These are phyloP conservation scores for Nemoura dubitans DNA, from an alignment of 2,888 invertebrate species.

Conservation along the genomic window DNA sequence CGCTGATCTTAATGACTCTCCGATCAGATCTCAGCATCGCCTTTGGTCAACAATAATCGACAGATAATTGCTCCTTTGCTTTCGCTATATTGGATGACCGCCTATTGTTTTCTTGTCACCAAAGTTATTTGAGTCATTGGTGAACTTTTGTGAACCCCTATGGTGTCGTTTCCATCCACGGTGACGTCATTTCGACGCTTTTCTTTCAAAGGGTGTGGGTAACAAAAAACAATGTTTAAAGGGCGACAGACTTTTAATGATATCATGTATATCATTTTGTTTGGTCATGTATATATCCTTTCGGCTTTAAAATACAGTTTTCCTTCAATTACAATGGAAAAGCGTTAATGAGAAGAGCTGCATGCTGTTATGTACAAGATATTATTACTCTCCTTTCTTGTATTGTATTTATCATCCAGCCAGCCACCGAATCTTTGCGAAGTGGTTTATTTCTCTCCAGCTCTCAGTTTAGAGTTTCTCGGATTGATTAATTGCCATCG, in stretches of 20 bases:
- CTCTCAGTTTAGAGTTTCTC: neutral
- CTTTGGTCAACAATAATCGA: neutral
- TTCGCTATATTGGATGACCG: neutral
- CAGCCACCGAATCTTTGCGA: neutral
- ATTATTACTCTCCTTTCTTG: neutral
- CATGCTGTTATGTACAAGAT: neutral
- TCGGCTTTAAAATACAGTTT: neutral
- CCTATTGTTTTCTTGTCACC: neutral
- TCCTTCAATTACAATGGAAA: neutral
- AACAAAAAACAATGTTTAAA: neutral
- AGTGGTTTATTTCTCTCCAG: neutral
- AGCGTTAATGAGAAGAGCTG: neutral
- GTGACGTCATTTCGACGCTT: neutral
- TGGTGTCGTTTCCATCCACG: neutral
- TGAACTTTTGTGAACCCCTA: neutral
- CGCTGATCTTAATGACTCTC: neutral
- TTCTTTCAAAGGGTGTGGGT: neutral
- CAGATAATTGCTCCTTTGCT: neutral
- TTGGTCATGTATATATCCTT: neutral
- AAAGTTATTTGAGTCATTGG: neutral
- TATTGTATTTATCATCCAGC: neutral
- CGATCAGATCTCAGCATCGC: neutral
- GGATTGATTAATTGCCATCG: neutral
- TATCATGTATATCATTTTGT: neutral
- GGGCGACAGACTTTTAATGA: constrained; percentile 2